These are phyloP conservation scores for Allygus modestus DNA, from an alignment of 2,888 invertebrate genomes.

Conservation along the genomic window DNA sequence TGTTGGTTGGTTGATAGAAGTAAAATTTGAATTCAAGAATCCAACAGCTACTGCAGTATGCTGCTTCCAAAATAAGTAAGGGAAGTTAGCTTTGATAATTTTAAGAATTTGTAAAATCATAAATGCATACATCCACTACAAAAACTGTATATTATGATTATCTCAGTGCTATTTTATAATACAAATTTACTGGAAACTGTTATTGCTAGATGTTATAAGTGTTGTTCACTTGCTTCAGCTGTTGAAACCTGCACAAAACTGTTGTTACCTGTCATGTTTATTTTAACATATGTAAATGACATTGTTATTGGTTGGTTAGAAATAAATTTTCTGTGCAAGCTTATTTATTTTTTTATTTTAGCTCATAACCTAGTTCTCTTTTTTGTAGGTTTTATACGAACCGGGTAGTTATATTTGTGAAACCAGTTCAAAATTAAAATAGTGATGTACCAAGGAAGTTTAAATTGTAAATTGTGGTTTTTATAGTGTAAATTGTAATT, in stretches of 20 bases:
- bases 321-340: constrained; percentile 50
- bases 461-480: background rate
- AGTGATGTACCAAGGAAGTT: background rate
- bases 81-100: no score
- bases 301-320: constrained; percentile 29
- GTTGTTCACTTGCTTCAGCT: constrained; percentile 41
- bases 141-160: no score
- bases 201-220: constrained; percentile 5
- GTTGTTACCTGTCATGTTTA: constrained; percentile 16
- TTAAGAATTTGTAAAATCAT: no score
- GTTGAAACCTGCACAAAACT: constrained; percentile 12
- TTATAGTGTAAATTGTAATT: background rate
- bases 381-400: background rate
- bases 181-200: background rate
- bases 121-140: no score
- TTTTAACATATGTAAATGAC: constrained; percentile 33
- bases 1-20: no score
- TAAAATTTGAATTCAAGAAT: no score
- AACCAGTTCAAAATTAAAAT: background rate
- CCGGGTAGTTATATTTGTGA: background rate
- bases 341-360: constrained; percentile 31
- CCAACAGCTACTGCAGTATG: no score
- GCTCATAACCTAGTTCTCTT: constrained; percentile 13
- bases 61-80: no score
- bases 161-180: background rate